Evolutionary conservation across 92 coral and sea anemone species (phyloP).

Genomic region (Phenganax marumi): DNA sequence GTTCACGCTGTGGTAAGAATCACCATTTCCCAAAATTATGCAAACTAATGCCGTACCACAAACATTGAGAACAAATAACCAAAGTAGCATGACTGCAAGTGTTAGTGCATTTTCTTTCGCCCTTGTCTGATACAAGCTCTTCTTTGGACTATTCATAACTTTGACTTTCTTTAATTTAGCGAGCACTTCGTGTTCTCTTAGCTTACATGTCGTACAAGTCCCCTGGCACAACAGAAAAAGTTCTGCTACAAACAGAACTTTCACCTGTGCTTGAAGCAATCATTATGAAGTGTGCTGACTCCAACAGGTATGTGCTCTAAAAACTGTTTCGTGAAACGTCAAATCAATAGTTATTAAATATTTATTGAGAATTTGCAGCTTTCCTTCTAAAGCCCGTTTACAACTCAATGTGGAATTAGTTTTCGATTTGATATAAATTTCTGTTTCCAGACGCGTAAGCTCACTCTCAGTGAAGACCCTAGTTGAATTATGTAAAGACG

Average conservation of each 20-base stretch:
- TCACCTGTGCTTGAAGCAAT: conserved; percentile 86
- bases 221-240: conserved; percentile 55
- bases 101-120: too few species aligned
- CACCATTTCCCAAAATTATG: not conserved
- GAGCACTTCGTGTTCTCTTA: conserved; percentile 84
- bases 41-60: not conserved
- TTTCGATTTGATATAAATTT: not conserved
- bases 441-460: conserved; percentile 77
- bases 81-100: too few species aligned
- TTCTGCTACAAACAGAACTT: conserved; percentile 65
- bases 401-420: too few species aligned
- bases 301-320: conserved; percentile 67
- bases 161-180: conserved; percentile 47
- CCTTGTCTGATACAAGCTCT: too few species aligned
- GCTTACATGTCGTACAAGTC: conserved; percentile 67
- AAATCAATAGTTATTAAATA: not conserved
- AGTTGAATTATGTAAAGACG: conserved; percentile 87
- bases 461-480: conserved; percentile 84
- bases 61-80: not conserved
- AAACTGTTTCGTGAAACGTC: not conserved
- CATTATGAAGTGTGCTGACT: conserved; percentile 88
- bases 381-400: too few species aligned
- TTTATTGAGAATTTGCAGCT: not conserved
- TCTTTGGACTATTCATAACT: not conserved
- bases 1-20: conserved; percentile 80